Percentiles rank a stretch among this genome's conserved stretches.
Conservation (phyloP, 1,140 invertebrate genomes). For the Fopius arisanus region DNA sequence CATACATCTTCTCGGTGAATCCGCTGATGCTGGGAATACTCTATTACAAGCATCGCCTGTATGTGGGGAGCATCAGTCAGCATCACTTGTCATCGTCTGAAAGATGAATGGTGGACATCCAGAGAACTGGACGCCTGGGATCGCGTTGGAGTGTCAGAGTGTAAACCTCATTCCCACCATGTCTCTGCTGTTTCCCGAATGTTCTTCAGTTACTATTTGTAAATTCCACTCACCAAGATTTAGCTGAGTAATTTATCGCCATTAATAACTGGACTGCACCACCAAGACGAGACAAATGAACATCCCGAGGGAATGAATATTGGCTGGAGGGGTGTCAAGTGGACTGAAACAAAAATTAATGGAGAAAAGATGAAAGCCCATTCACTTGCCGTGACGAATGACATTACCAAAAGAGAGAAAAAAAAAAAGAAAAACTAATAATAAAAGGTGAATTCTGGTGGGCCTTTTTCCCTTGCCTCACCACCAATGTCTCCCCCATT, state of each 20-base stretch:
- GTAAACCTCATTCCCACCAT: background rate
- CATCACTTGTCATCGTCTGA: constrained; percentile 53
- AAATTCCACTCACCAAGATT: constrained; percentile 31
- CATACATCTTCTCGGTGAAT: background rate
- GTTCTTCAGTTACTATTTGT: constrained; percentile 10
- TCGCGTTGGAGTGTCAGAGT: constrained; percentile 8
- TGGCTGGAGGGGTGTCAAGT: background rate
- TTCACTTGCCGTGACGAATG: constrained; percentile 50
- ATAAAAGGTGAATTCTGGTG: too few species aligned
- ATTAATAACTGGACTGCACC: constrained; percentile 47
- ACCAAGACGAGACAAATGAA: background rate
- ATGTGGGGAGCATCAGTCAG: constrained; percentile 46
- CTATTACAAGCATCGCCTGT: constrained; percentile 4
- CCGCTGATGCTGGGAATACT: background rate
- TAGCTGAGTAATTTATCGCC: constrained; percentile 52
- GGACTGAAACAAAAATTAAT: constrained; percentile 3
- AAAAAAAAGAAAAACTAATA: too few species aligned
- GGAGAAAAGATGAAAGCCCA: constrained; percentile 18
- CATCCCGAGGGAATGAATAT: background rate
- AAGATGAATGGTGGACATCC: constrained; percentile 39
- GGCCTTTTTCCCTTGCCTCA: background rate
- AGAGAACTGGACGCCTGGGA: background rate
- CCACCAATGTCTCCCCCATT: constrained; percentile 15
- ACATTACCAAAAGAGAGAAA: constrained; percentile 49
- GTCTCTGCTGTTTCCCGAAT: background rate